Evolutionary conservation across 2,888 invertebrate species (phyloP).

Genomic region (Acheta domesticus): DNA sequence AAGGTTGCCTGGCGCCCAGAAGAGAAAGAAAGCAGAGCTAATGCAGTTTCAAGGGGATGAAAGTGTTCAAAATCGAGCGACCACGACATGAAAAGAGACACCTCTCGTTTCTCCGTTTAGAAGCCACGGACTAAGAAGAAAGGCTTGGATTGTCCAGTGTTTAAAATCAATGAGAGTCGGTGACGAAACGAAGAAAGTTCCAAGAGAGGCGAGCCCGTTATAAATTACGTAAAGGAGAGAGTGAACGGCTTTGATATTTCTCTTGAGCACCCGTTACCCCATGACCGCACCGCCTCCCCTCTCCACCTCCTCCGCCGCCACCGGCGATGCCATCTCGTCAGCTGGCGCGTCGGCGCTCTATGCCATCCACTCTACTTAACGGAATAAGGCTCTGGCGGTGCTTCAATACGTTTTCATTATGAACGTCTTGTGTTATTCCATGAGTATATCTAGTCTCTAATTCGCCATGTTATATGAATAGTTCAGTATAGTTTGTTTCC

Average conservation of each 20-base stretch:
- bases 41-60: not conserved
- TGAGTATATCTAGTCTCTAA: no score
- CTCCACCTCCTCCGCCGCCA: not conserved
- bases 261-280: constrained; percentile 18
- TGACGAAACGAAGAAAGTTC: constrained; percentile 18
- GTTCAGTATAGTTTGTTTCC: no score
- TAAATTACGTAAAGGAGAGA: constrained; percentile 11
- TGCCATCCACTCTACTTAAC: not conserved
- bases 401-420: no score
- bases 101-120: not conserved
- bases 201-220: not conserved
- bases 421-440: no score
- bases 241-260: constrained; percentile 6
- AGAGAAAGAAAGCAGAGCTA: not conserved
- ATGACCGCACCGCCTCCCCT: not conserved
- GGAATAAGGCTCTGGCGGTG: no score
- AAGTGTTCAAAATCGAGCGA: not conserved
- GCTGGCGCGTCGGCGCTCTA: not conserved
- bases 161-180: constrained; percentile 5
- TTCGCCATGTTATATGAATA: no score
- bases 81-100: not conserved
- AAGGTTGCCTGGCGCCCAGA: not conserved
- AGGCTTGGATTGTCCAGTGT: not conserved
- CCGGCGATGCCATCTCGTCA: not conserved
- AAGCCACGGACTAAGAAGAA: not conserved